Evolutionary conservation across 2,797 vertebrate genomes (phyloP).

Genomic region (Hemibagrus guttatus): DNA sequence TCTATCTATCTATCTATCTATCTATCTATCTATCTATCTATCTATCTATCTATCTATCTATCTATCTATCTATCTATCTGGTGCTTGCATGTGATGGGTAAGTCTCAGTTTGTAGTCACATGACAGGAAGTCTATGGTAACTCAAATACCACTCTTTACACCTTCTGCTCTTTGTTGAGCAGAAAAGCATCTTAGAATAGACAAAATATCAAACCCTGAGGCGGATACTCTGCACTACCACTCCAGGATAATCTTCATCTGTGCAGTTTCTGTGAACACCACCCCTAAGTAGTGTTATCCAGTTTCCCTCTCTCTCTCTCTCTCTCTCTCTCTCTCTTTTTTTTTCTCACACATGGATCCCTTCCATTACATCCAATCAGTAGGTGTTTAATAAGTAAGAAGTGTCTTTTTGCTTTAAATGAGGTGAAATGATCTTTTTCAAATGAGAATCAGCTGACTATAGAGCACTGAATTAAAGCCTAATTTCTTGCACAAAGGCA

Average conservation of each 20-base stretch:
- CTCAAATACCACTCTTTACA: neutral
- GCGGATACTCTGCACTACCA: neutral
- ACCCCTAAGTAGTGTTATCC: neutral
- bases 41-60: neutral
- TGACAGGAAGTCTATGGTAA: neutral
- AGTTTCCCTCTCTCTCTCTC: neutral
- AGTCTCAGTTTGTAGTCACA: neutral
- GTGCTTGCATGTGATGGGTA: neutral
- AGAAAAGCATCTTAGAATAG: neutral
- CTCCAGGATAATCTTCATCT: neutral
- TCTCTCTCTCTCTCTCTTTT: neutral
- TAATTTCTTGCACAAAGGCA: constrained; percentile 15
- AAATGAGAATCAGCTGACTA: neutral
- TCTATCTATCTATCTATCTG: neutral
- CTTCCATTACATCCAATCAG: neutral
- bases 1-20: neutral
- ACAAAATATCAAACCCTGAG: neutral
- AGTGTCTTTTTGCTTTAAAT: constrained; percentile 1
- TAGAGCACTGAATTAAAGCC: neutral
- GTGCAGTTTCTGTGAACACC: neutral
- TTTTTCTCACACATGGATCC: neutral
- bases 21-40: neutral
- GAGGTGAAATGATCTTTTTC: neutral
- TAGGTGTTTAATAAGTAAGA: constrained; percentile 17
- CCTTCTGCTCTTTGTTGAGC: neutral